phyloP scores from a whole-genome alignment of 1,140 invertebrate genomes.

The Drosophila pseudoananassae region DNA sequence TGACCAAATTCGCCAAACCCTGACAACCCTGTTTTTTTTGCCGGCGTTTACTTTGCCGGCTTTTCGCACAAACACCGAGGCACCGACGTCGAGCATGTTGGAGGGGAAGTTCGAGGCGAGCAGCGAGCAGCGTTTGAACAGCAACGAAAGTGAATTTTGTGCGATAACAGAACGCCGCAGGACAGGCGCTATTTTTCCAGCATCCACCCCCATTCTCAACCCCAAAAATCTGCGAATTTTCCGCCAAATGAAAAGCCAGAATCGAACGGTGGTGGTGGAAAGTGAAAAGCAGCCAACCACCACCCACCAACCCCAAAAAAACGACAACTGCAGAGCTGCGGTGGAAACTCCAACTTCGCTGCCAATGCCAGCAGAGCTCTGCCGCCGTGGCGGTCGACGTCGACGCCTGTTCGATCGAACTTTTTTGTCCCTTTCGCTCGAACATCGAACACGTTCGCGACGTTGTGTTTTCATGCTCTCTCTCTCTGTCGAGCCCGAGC shows the following conservation, averaged over 20 bases:
- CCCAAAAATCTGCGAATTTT: conserved; percentile 40
- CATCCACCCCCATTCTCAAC: conserved; percentile 36
- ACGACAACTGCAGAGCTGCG: neutral
- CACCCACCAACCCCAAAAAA: conserved; percentile 53
- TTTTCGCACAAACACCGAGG: conserved; percentile 36
- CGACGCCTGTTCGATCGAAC: neutral
- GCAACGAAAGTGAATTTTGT: conserved; percentile 73
- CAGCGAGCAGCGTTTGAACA: conserved; percentile 23
- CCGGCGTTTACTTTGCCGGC: conserved; percentile 73
- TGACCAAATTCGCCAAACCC: neutral
- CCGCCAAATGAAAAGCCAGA: conserved; percentile 73
- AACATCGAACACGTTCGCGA: neutral
- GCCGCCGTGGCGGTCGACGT: neutral
- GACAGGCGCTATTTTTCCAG: neutral
- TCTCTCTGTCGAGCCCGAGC: conserved; percentile 3
- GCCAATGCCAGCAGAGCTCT: conserved; percentile 34
- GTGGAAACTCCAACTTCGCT: conserved; percentile 32
- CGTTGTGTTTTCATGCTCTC: neutral
- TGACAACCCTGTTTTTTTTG: conserved; percentile 27
- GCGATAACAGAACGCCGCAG: neutral
- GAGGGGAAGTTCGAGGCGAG: conserved; percentile 52
- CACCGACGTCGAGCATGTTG: conserved; percentile 50
- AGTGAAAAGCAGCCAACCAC: conserved; percentile 77
- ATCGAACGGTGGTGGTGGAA: conserved; percentile 69
- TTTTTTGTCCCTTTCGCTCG: too few relatives aligned